Evolutionary conservation across 1,140 invertebrate species (phyloP), one percentile per base, ranked within the genome.

Genomic region (Neuroterus valhalla): DNA sequence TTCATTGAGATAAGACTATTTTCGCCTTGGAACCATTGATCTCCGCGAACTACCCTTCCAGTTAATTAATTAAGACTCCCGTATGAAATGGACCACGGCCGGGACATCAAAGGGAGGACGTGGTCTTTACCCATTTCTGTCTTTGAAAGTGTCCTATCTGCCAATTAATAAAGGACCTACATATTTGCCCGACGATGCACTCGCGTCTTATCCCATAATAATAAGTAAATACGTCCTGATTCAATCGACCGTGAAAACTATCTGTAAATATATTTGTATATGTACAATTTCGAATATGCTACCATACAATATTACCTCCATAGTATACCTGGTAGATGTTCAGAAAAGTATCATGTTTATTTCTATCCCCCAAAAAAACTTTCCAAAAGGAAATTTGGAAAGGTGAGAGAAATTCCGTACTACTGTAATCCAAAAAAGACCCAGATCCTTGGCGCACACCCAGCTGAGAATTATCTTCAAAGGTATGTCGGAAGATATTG

Each of bases 21-120:
- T 55, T 55, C 52, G 52, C 26, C 55, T 62, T 62, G 55, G n/a
- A 62, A 38, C 55, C 31, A 62, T 62, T 4, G 23, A 26, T 62
- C 26, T 26, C 11, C 55, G 8, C 10, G 55, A 38, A 62, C 17
- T 23, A 12, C 26, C 68, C 44, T 19, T 10, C 46, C 21, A 70
- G 70, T 76, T 72, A 76, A 76, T 71, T 76, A 76, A 76, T 76
- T 72, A 71, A 72, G 55, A 62, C 26, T 62, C n/a, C 31, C 55
- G n/a, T 31, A 62, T 62, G 55, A 62, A 62, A 62, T 62, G 55
- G 55, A 62, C 55, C 55, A 62, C 21, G 26, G n/a, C 55, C 14
- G 31, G 55, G 55, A 62, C 23, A 62, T 62, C 55, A 62, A 62
- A 62, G 55, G 14, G n/a, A 62, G n/a, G 55, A 62, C 31, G n/a